Evolutionary conservation across 2,113 vertebrate species (phyloP).

Genomic region (Clarias gariepinus): DNA sequence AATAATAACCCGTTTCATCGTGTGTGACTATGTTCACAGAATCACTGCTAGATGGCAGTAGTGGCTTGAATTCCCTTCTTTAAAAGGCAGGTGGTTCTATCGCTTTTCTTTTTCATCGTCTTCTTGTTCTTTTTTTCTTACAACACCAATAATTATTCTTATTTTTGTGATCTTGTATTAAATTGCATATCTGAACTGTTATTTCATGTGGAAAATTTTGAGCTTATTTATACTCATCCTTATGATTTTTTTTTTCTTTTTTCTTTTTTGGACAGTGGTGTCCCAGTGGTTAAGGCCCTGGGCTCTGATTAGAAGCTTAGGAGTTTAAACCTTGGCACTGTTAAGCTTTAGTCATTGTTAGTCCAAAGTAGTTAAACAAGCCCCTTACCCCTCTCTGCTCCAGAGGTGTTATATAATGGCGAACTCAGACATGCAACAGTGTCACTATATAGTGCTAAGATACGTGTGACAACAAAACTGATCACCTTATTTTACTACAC

Average conservation of each 20-base stretch:
- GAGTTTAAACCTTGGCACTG: neutral
- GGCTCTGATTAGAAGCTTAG: neutral
- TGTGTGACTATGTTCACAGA: slow-evolving; percentile 22
- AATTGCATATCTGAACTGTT: slow-evolving; percentile 7
- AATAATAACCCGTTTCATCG: neutral
- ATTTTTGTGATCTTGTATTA: slow-evolving; percentile 62
- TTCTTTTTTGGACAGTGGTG: slow-evolving; percentile 30
- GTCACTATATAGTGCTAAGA: neutral
- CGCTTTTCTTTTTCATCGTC: too few relatives aligned
- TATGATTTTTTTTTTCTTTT: slow-evolving; percentile 42
- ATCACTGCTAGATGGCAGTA: slow-evolving; percentile 66
- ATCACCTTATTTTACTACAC: too few relatives aligned
- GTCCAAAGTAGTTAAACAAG: neutral
- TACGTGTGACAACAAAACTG: neutral
- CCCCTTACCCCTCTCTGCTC: neutral
- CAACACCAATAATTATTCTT: slow-evolving; percentile 60
- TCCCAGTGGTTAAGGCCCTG: neutral
- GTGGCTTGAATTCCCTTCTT: slow-evolving; percentile 40
- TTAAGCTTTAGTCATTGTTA: neutral
- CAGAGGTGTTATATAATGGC: neutral
- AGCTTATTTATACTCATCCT: neutral
- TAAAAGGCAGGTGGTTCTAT: slow-evolving; percentile 38
- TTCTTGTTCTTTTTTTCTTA: too few relatives aligned
- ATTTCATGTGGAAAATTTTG: neutral
- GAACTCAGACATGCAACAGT: neutral